Conservation (phyloP, 2,888 invertebrate genomes). For the Philonicus albiceps region DNA sequence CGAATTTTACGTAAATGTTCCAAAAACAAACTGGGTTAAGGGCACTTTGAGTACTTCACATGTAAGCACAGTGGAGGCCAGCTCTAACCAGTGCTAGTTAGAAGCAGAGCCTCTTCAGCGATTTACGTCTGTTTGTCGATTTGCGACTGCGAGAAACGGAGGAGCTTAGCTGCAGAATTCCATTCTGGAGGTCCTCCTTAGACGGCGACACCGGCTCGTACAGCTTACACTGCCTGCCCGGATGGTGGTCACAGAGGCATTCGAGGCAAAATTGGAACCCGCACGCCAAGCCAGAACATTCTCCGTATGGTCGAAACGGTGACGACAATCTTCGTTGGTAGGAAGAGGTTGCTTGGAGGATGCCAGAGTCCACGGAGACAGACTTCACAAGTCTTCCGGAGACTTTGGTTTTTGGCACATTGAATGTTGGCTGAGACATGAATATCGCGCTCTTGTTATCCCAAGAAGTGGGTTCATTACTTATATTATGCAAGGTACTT, state of each 20-base stretch:
- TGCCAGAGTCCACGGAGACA: slow-evolving; percentile 40
- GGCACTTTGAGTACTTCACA: background rate
- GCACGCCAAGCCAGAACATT: slow-evolving; percentile 50
- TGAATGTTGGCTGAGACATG: background rate
- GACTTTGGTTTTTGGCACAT: background rate
- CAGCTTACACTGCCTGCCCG: slow-evolving; percentile 54
- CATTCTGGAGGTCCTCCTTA: slow-evolving; percentile 50
- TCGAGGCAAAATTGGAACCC: slow-evolving; percentile 55
- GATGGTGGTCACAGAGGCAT: slow-evolving; percentile 56
- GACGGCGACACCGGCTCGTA: slow-evolving; percentile 56
- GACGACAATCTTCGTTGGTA: background rate
- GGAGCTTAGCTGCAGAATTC: background rate
- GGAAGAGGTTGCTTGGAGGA: background rate
- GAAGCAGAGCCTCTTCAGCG: slow-evolving; percentile 45
- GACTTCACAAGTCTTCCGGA: slow-evolving; percentile 37
- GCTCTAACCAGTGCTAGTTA: background rate
- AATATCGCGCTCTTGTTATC: background rate
- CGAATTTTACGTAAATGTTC: background rate
- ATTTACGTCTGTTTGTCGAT: slow-evolving; percentile 38
- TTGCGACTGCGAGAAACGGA: background rate
- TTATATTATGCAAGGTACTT: slow-evolving; percentile 6
- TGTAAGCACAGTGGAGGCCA: background rate
- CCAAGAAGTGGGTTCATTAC: background rate
- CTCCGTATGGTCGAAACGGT: slow-evolving; percentile 3
- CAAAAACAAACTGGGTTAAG: background rate